phyloP scores from a whole-genome alignment of 2,797 vertebrate species.

The Myotis vivesi region DNA sequence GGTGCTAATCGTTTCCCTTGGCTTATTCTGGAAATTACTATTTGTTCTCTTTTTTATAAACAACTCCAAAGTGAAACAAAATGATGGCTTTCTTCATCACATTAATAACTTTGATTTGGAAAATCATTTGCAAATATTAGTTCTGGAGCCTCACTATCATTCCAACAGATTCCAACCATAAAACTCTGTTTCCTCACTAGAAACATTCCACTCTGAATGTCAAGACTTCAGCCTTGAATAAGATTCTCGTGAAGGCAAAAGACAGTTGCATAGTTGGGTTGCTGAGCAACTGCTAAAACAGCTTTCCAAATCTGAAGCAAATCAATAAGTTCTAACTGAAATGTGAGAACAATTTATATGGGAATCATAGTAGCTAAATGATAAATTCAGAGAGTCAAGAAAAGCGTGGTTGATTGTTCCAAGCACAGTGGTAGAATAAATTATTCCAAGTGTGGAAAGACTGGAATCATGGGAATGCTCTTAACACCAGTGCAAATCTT shows the following conservation, averaged over 20 bases:
- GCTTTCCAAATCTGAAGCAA: constrained; percentile 38
- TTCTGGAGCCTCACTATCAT: constrained; percentile 6
- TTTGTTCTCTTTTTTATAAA: constrained; percentile 37
- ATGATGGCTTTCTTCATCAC: background rate
- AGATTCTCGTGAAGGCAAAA: constrained; percentile 53
- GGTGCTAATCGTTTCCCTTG: background rate
- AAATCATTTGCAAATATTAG: constrained; percentile 25
- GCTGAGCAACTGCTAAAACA: constrained; percentile 30
- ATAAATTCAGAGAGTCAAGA: constrained; percentile 24
- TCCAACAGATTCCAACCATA: background rate
- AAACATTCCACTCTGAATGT: background rate
- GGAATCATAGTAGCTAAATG: constrained; percentile 23
- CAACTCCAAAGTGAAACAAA: constrained; percentile 10
- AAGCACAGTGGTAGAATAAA: background rate
- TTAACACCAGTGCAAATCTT: background rate
- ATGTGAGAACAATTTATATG: constrained; percentile 29
- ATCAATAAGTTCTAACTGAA: constrained; percentile 21
- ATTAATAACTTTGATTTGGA: constrained; percentile 6
- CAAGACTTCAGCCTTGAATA: background rate
- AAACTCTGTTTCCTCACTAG: constrained; percentile 22
- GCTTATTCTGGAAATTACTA: background rate
- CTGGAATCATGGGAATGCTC: background rate
- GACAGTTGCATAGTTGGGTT: constrained; percentile 36
- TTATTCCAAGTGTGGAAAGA: background rate
- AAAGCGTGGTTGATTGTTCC: background rate